Conservation (phyloP, 92 coral and sea anemone species). For the Montipora capitata region DNA sequence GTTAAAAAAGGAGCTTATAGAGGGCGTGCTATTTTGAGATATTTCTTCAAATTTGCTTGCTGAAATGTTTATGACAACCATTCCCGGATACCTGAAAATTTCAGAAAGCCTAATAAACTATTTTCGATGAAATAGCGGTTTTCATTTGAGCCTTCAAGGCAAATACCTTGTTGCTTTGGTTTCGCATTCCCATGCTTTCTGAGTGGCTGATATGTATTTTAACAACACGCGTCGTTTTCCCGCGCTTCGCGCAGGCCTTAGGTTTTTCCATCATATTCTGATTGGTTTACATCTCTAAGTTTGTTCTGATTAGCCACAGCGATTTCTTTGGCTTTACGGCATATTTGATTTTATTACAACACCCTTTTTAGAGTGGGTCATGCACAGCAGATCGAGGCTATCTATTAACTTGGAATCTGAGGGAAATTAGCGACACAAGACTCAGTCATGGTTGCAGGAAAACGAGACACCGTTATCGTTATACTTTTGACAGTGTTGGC, state of each 20-base stretch:
- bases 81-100: conserved; percentile 88
- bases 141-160: neutral
- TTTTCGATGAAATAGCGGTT: neutral
- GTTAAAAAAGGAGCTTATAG: conserved; percentile 90
- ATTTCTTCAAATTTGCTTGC: conserved; percentile 83
- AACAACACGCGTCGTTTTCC: neutral
- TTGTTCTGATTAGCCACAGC: too few species aligned
- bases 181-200: neutral
- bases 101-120: neutral
- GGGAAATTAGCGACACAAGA: too few species aligned
- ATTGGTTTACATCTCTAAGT: too few species aligned
- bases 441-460: too few species aligned
- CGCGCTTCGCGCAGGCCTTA: neutral
- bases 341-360: too few species aligned
- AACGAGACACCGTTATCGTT: too few species aligned
- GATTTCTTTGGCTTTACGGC: too few species aligned
- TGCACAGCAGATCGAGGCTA: too few species aligned
- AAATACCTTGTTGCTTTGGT: neutral
- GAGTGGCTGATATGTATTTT: neutral
- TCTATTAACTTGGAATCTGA: too few species aligned
- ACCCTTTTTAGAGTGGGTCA: too few species aligned
- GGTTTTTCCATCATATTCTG: too few species aligned
- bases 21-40: conserved; percentile 53
- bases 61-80: conserved; percentile 74
- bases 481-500: too few species aligned